Evolutionary conservation across 2,888 invertebrate genomes (phyloP).

Genomic region (Punctoribates punctum): DNA sequence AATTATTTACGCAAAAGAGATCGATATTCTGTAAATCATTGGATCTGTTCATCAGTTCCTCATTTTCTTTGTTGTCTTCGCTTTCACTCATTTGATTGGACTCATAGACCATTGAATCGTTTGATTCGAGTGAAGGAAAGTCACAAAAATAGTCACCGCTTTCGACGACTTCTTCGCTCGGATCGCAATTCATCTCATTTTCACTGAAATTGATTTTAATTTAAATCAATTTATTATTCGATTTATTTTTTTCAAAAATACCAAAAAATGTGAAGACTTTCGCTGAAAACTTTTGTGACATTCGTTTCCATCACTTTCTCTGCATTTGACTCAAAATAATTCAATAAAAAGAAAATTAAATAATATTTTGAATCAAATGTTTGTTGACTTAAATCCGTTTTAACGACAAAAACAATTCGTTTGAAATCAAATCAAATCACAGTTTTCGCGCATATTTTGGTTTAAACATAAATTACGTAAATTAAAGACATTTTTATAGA

Average conservation of each 20-base stretch:
- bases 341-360: no score
- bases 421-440: no score
- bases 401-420: no score
- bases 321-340: no score
- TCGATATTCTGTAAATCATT: background rate
- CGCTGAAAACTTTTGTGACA: background rate
- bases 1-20: slow-evolving; percentile 15
- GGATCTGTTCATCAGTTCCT: background rate
- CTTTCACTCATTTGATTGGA: background rate
- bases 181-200: background rate
- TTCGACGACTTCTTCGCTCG: background rate
- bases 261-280: no score
- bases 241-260: no score
- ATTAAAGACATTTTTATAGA: no score
- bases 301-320: slow-evolving; percentile 5
- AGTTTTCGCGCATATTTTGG: no score
- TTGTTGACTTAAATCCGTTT: no score
- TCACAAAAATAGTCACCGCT: background rate
- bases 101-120: background rate
- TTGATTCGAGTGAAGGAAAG: background rate
- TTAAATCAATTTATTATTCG: no score
- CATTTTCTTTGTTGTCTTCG: background rate
- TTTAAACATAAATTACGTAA: no score
- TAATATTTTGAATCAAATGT: no score
- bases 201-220: background rate